Evolutionary conservation across 2,888 invertebrate species (phyloP), one percentile per base, ranked within the genome.

Genomic region (Pandemis corylana): DNA sequence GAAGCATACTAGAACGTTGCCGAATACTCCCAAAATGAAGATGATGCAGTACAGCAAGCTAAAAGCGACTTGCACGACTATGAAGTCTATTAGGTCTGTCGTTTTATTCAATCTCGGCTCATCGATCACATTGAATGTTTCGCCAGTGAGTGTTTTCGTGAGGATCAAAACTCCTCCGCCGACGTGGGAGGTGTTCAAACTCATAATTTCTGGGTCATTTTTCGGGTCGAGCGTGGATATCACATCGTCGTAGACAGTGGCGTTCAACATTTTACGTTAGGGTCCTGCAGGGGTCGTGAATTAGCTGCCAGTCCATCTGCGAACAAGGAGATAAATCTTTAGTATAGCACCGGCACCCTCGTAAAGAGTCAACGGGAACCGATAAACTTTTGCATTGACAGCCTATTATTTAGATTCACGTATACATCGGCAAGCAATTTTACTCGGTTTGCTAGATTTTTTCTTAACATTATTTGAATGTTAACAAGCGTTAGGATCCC

Each of bases 1-100:
- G 87, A 96, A 98, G 84, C 98, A 97, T 41, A 98, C 98, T 13
- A 98, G 92, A 6, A 96, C 96, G 87, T 98, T 98, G 7, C 98
- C 98, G 79, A 96, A 96, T 0, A 97, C 94, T 0, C 98, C 98
- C 13, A 97, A 92, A 0, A 97, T 93, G 87, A 98, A 98, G 75
- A 98, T 97, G 9, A 96, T 91, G 3, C 95, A 94, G 89, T 98
- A 98, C 49, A 97, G 92, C 74, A 96, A 93, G 83, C 96, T 97
- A 86, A 98, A 97, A 66, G 96, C 90, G 12, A 96, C 95, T 92
- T 97, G 97, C 5, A 97, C 96, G 0, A 95, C 88, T 77, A 95
- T 95, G 77, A 96, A 95, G 78, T 96, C 95, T 76, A 96, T 96
- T 59, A 96, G 94, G 81, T 96, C 96, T 15, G 88, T 87, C 4